Conservation (phyloP, 2,113 vertebrate genomes). For the Rhinogobius similis region DNA sequence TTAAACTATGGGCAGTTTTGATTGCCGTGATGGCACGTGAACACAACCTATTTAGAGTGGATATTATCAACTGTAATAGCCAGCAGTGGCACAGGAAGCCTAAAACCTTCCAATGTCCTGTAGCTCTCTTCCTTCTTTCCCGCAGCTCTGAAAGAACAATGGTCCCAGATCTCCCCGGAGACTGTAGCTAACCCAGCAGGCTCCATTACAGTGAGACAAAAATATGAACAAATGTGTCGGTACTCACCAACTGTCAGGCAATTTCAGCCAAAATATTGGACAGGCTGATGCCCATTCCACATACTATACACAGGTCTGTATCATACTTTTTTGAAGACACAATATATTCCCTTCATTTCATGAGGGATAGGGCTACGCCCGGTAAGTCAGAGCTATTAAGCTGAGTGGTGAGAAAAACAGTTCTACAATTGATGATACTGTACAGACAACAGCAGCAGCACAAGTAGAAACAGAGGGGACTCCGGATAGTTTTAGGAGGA, state of each 20-base stretch:
- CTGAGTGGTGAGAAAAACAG: neutral
- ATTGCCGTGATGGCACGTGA: too few species aligned
- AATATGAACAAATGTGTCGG: slow-evolving; percentile 6
- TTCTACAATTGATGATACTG: too few species aligned
- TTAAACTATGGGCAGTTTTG: neutral
- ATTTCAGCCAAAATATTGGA: neutral
- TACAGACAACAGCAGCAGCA: neutral
- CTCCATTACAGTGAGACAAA: neutral
- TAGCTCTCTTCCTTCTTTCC: neutral
- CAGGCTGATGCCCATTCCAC: neutral
- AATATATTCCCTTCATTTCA: neutral
- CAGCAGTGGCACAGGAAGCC: neutral
- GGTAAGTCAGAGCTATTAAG: neutral
- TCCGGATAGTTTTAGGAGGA: too few species aligned
- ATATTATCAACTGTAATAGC: neutral
- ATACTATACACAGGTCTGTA: neutral
- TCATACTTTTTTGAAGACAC: neutral
- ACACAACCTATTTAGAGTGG: too few species aligned
- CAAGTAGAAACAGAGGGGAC: neutral
- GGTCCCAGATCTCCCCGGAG: neutral
- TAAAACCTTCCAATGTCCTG: neutral
- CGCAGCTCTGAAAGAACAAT: neutral
- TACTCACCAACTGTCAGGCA: slow-evolving; percentile 1
- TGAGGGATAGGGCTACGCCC: neutral
- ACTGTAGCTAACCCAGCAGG: slow-evolving; percentile 5